Evolutionary conservation across 2,888 invertebrate species (phyloP).

Genomic region (Caenorhabditis uteleia): DNA sequence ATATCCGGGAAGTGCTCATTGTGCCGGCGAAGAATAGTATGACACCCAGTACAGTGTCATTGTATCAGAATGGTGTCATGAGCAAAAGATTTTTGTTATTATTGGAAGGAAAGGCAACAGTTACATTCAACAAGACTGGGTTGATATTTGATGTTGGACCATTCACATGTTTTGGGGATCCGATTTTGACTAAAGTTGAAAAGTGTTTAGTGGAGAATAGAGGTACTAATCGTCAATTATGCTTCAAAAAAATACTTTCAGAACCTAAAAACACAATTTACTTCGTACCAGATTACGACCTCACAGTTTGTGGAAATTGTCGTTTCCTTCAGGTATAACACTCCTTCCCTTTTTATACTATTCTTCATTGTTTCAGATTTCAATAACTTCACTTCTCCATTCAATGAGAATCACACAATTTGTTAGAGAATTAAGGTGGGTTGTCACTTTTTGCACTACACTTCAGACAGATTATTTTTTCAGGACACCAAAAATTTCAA

Average conservation of each 20-base stretch:
- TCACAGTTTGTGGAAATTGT: constrained; percentile 31
- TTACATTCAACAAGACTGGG: constrained; percentile 40
- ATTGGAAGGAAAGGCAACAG: constrained; percentile 80
- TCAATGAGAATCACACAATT: constrained; percentile 30
- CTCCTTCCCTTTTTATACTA: neutral
- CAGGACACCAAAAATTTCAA: constrained; percentile 27
- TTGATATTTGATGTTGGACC: constrained; percentile 89
- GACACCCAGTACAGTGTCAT: constrained; percentile 23
- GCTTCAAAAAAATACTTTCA: no score
- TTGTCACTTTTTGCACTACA: neutral
- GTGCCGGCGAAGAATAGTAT: constrained; percentile 23
- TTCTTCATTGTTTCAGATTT: constrained; percentile 10
- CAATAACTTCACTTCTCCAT: constrained; percentile 20
- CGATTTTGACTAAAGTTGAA: constrained; percentile 41
- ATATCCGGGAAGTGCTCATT: constrained; percentile 35
- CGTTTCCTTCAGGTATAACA: constrained; percentile 31
- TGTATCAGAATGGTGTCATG: constrained; percentile 72
- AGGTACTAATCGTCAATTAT: no score
- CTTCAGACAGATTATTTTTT: neutral
- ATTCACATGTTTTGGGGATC: constrained; percentile 89
- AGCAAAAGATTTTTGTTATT: constrained; percentile 91
- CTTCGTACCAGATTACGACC: constrained; percentile 33
- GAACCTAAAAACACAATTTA: constrained; percentile 20
- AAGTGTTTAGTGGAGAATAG: constrained; percentile 10
- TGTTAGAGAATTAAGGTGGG: constrained; percentile 19